Conservation (phyloP, 2,797 vertebrate genomes). For the Ptychobarbus kaznakovi region DNA sequence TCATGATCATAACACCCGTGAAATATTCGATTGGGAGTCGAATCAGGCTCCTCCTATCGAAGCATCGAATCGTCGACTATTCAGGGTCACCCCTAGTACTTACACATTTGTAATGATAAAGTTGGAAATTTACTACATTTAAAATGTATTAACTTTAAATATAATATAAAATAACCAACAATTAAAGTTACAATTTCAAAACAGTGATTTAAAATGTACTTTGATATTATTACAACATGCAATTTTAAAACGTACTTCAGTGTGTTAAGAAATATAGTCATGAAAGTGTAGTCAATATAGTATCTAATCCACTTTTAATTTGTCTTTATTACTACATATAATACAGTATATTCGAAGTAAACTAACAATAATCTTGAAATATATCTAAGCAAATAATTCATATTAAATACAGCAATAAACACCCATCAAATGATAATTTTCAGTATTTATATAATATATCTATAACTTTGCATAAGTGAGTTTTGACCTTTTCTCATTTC, state of each 20-base stretch:
- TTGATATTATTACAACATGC: not conserved
- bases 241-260: not conserved
- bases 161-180: not conserved
- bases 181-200: not conserved
- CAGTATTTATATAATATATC: not conserved
- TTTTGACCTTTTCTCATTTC: constrained; percentile 8
- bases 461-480: not conserved
- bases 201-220: not conserved
- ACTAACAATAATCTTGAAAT: not conserved
- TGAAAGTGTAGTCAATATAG: not conserved
- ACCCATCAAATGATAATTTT: not conserved
- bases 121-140: not conserved
- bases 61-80: too few relatives aligned
- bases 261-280: not conserved
- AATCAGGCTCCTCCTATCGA: too few relatives aligned
- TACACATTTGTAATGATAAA: not conserved
- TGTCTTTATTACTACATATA: too few relatives aligned
- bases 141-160: not conserved
- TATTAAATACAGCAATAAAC: not conserved
- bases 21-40: too few relatives aligned
- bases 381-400: not conserved
- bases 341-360: not conserved
- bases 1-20: too few relatives aligned
- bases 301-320: not conserved
- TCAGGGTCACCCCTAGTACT: not conserved